Evolutionary conservation across 1,140 invertebrate genomes (phyloP), one percentile per base, ranked within the genome.

Genomic region (Chlorops oryzae): DNA sequence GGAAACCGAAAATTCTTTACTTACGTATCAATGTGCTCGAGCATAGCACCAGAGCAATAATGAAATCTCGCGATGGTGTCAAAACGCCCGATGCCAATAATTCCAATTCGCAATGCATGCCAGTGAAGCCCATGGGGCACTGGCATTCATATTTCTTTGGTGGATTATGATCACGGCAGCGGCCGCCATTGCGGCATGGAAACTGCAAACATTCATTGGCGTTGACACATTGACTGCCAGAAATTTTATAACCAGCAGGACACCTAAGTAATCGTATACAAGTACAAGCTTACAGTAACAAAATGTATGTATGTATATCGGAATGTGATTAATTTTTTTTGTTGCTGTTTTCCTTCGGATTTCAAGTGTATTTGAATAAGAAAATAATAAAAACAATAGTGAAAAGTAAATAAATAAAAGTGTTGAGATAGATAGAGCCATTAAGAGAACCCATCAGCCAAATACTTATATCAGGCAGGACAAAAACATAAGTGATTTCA

Each of bases 31-130:
- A 77, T 60, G 83, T 76, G 70, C 85, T 80, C 58, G 86, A 77
- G 78, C 86, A 88, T 72, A 83, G 77, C 65, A 87, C 79, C 70
- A 88, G 77, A 65, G 85, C 84, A 73, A 89, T 84, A 75, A 89
- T 84, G 77, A 90, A 90, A 79, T 88, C 87, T 69, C 81, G 81
- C 44, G 85, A 86, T 27, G 86, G 84, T 65, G 83, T 85, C 69
- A 87, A 83, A 65, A 84, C 81, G 52, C 84, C 84, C n/a, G 84
- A 82, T 51, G 83, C 81, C 40, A 81, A 79, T 51, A 85, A 73
- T 63, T 83, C 82, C 56, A 87, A 70, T 68, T 90, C 86, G 73
- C 90, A 92, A 73, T 90, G 79, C 51, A 80, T 78, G 50, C 89
- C 89, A 9, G 82, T 84, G 76, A 82, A 91, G 51, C 83, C 83